Evolutionary conservation across 1,140 invertebrate species (phyloP).

Genomic region (Delia radicum): DNA sequence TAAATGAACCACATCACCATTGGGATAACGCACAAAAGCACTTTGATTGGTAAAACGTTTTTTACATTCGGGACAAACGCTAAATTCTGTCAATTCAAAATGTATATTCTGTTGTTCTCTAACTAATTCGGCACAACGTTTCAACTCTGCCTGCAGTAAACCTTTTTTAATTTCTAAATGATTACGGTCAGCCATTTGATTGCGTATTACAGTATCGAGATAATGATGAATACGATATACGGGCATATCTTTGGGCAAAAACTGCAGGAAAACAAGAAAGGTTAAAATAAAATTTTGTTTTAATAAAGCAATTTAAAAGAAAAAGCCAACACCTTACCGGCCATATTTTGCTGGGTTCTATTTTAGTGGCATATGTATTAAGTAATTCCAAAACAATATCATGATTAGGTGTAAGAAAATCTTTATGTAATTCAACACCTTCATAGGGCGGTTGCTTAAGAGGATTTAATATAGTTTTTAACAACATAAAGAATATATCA

Average conservation of each 20-base stretch:
- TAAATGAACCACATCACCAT: constrained; percentile 90
- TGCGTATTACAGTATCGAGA: constrained; percentile 74
- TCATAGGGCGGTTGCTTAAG: constrained; percentile 57
- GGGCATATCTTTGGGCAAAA: constrained; percentile 75
- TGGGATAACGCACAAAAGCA: constrained; percentile 88
- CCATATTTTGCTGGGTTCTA: constrained; percentile 73
- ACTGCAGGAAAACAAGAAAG: constrained; percentile 31
- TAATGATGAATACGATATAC: constrained; percentile 74
- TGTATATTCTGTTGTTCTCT: constrained; percentile 78
- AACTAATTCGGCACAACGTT: constrained; percentile 77
- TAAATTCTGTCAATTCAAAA: constrained; percentile 80
- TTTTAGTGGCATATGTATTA: constrained; percentile 77
- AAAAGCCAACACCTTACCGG: constrained; percentile 34
- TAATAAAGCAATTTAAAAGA: constrained; percentile 29
- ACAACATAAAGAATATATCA: constrained; percentile 68
- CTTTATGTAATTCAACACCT: constrained; percentile 62
- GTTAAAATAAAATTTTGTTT: too few relatives aligned
- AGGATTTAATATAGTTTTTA: constrained; percentile 67
- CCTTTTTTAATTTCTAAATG: constrained; percentile 77
- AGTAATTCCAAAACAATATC: constrained; percentile 76
- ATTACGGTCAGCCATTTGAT: constrained; percentile 70
- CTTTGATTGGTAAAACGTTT: constrained; percentile 90
- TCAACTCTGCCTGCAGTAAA: constrained; percentile 78
- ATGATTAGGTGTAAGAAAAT: constrained; percentile 66
- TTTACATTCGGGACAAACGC: constrained; percentile 87